These are phyloP conservation scores for Leuciscus idus DNA, from an alignment of 2,113 vertebrate species.

Conservation along the genomic window DNA sequence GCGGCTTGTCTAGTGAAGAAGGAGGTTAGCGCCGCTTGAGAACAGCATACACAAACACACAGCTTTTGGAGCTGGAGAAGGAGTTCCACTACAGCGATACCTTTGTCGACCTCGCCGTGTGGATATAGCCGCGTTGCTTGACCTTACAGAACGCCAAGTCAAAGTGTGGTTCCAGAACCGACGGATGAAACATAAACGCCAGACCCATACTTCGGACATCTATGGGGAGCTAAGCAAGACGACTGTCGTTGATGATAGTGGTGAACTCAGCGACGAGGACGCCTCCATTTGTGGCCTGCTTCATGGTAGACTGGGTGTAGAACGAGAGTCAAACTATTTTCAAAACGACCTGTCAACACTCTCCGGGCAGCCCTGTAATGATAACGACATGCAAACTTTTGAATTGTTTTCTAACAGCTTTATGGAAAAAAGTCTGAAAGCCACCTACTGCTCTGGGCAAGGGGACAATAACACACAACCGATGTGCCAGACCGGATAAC, in stretches of 20 bases:
- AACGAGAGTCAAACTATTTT: conserved; percentile 85
- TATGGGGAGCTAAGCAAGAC: conserved; percentile 85
- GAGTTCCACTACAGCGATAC: conserved; percentile 94
- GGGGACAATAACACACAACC: conserved; percentile 88
- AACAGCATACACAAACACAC: conserved; percentile 94
- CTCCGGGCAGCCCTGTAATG: conserved; percentile 81
- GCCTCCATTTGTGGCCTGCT: conserved; percentile 78
- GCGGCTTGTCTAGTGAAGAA: conserved; percentile 67
- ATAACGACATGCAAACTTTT: conserved; percentile 84
- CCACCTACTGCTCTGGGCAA: conserved; percentile 88
- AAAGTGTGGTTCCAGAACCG: conserved; percentile 98
- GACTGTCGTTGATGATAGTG: conserved; percentile 77
- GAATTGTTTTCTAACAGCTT: conserved; percentile 82
- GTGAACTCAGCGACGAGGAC: conserved; percentile 78
- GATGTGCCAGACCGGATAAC: conserved; percentile 89
- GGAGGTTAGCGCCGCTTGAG: conserved; percentile 87
- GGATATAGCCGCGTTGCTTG: conserved; percentile 90
- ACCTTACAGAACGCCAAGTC: conserved; percentile 94
- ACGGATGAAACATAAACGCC: conserved; percentile 94
- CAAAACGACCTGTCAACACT: conserved; percentile 82
- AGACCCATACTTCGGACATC: conserved; percentile 91
- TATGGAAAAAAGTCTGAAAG: conserved; percentile 94
- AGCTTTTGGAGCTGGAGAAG: conserved; percentile 95
- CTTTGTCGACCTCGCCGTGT: conserved; percentile 91
- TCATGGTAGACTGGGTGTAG: conserved; percentile 77